Conservation (phyloP, 2,113 vertebrate genomes). For the Otolemur garnettii region DNA sequence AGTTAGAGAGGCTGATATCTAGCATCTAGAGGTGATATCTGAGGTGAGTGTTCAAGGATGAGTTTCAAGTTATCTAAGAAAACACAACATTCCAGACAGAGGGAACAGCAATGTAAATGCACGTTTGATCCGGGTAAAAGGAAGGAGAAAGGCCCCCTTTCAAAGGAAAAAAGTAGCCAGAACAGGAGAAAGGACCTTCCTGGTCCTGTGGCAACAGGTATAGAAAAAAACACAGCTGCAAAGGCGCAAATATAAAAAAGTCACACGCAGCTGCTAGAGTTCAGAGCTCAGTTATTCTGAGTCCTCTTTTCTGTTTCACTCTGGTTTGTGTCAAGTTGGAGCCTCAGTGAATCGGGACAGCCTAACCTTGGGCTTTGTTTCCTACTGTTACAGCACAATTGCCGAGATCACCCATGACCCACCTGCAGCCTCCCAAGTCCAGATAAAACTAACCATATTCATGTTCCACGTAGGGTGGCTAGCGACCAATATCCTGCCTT, state of each 20-base stretch:
- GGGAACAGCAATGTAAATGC: not conserved
- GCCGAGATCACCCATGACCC: not conserved
- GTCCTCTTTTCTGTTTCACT: not conserved
- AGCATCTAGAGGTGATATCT: not conserved
- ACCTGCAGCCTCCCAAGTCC: not conserved
- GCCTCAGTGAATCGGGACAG: not conserved
- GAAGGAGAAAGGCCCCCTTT: not conserved
- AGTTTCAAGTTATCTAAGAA: conserved; percentile 20
- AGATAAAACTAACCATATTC: not conserved
- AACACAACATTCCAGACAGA: not conserved
- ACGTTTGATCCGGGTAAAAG: not conserved
- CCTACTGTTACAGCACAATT: not conserved
- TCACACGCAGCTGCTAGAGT: not conserved
- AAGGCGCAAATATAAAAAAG: not conserved
- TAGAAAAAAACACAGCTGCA: not conserved
- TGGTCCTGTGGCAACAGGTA: not conserved
- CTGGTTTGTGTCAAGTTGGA: not conserved
- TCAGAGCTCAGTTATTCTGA: not conserved
- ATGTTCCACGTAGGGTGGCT: not conserved
- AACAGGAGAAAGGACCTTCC: not conserved
- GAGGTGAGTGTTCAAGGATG: not conserved
- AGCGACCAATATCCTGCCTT: not conserved
- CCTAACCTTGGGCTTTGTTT: not conserved
- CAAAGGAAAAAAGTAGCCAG: not conserved
- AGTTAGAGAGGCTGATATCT: too few species aligned